These are phyloP conservation scores for Apolygus lucorum DNA, from an alignment of 1,140 invertebrate species.

Conservation along the genomic window DNA sequence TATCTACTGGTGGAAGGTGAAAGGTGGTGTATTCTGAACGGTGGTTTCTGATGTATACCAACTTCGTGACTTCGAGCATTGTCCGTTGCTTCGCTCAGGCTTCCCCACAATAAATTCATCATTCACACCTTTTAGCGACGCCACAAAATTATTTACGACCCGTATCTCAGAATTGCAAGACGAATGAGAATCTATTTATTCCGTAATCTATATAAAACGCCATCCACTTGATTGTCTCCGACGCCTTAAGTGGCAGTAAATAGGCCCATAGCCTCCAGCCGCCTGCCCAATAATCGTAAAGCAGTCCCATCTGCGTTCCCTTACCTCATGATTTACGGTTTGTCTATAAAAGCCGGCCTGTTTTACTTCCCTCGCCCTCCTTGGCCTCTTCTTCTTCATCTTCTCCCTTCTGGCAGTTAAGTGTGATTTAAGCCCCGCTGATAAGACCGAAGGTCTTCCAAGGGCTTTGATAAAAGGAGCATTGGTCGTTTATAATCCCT, in stretches of 20 bases:
- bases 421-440: not conserved
- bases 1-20: too few species aligned
- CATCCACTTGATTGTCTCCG: not conserved
- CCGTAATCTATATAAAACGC: not conserved
- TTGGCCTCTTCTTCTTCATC: not conserved
- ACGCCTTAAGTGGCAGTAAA: not conserved
- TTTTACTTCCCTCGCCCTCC: not conserved
- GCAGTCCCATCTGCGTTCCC: not conserved
- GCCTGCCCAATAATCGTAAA: not conserved
- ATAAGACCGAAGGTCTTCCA: not conserved
- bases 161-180: not conserved
- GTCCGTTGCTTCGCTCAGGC: too few species aligned
- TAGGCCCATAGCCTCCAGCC: not conserved
- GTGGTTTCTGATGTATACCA: too few species aligned
- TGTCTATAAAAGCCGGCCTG: not conserved
- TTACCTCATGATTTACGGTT: constrained; percentile 1
- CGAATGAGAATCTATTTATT: not conserved
- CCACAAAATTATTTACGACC: not conserved
- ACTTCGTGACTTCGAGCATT: too few species aligned
- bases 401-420: not conserved
- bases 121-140: not conserved
- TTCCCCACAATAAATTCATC: too few species aligned
- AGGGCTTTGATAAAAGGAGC: not conserved
- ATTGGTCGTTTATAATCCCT: not conserved
- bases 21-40: too few species aligned